Conservation (phyloP, 2,113 vertebrate species). For the Cottus gobio region DNA sequence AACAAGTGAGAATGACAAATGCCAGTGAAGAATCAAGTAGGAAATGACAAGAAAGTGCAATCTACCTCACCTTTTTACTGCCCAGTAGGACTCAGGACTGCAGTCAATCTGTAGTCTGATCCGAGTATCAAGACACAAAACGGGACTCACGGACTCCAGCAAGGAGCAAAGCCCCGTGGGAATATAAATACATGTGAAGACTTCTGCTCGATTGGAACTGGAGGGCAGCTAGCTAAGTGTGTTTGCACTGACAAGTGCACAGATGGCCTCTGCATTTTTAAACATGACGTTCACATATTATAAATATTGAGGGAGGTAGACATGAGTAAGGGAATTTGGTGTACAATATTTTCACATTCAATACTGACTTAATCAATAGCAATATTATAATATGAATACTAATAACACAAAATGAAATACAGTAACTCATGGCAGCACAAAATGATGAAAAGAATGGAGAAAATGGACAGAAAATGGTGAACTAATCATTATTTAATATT, state of each 20-base stretch:
- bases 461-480: too few species aligned
- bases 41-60: conserved; percentile 31
- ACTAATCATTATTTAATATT: conserved; percentile 64
- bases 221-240: conserved; percentile 69
- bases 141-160: conserved; percentile 8
- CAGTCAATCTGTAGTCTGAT: conserved; percentile 36
- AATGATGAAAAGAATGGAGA: not conserved
- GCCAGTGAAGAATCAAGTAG: conserved; percentile 8
- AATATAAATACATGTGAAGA: conserved; percentile 48
- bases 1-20: conserved; percentile 27
- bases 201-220: conserved; percentile 28
- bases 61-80: conserved; percentile 74
- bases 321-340: conserved; percentile 8
- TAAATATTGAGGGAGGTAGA: conserved; percentile 45
- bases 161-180: conserved; percentile 23
- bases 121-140: conserved; percentile 21
- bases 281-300: conserved; percentile 44
- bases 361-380: not conserved
- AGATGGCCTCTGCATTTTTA: conserved; percentile 74
- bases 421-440: conserved; percentile 16
- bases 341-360: conserved; percentile 24
- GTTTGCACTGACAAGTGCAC: conserved; percentile 62
- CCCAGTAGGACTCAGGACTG: conserved; percentile 37
- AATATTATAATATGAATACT: conserved; percentile 19
- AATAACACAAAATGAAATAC: conserved; percentile 14